These are phyloP conservation scores for Dione vanillae DNA, from an alignment of 2,888 invertebrate species.

Conservation along the genomic window DNA sequence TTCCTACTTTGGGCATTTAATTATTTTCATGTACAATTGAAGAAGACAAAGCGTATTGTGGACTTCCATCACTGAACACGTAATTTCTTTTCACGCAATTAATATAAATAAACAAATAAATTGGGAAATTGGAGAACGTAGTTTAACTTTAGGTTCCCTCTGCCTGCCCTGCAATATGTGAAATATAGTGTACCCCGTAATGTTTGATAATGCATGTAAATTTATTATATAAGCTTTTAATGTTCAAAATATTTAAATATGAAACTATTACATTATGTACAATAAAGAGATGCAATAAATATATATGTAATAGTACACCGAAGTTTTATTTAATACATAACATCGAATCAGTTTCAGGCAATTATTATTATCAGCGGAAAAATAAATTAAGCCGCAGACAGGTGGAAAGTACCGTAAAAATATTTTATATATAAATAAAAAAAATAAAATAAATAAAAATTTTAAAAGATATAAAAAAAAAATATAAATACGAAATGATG, in stretches of 20 bases:
- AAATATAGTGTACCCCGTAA: neutral
- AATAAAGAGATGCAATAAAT: slow-evolving; percentile 5
- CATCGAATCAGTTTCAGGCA: slow-evolving; percentile 28
- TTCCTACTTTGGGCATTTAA: too few species aligned
- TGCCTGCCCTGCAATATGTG: too few species aligned
- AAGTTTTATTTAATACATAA: neutral
- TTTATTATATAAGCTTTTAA: neutral
- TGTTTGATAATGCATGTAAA: neutral
- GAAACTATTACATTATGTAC: neutral
- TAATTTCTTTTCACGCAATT: too few species aligned
- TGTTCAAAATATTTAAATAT: neutral
- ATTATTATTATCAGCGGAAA: slow-evolving; percentile 19
- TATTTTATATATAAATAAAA: neutral
- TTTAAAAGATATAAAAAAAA: too few species aligned
- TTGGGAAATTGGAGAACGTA: too few species aligned
- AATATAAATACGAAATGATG: neutral
- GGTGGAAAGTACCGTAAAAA: neutral
- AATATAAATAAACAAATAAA: too few species aligned
- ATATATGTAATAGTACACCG: neutral
- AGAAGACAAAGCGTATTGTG: too few species aligned
- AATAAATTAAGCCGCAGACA: neutral
- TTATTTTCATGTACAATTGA: too few species aligned
- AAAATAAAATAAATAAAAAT: too few species aligned
- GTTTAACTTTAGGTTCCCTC: too few species aligned
- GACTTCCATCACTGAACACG: too few species aligned